Conservation (phyloP, 2,113 vertebrate genomes). For the Heliornis fulica region DNA sequence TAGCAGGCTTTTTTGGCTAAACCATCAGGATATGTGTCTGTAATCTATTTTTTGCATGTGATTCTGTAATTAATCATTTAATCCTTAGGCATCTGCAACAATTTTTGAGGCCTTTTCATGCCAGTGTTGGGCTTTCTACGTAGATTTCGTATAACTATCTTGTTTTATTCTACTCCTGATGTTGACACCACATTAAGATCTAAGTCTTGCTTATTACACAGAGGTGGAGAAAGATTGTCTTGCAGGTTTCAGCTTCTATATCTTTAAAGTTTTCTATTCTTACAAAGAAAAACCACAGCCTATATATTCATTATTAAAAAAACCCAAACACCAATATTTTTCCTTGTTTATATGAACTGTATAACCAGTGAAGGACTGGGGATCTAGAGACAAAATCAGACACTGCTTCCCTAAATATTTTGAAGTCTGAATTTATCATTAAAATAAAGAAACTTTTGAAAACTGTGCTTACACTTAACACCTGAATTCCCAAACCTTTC, state of each 20-base stretch:
- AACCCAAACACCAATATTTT: too few relatives aligned
- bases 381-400: not conserved
- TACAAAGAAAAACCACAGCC: not conserved
- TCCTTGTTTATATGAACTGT: not conserved
- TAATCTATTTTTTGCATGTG: not conserved
- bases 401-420: not conserved
- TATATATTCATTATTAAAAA: too few relatives aligned
- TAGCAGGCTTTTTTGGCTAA: not conserved
- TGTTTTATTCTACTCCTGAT: not conserved
- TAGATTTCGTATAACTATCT: not conserved
- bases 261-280: not conserved
- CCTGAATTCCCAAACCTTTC: not conserved
- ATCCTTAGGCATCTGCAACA: not conserved
- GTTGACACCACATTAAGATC: not conserved
- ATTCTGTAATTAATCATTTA: conserved; percentile 20
- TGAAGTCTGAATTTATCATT: not conserved
- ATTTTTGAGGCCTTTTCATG: not conserved
- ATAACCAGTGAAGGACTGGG: not conserved
- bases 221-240: not conserved
- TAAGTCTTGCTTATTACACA: not conserved
- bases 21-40: not conserved
- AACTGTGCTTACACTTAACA: not conserved
- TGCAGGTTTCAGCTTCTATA: not conserved
- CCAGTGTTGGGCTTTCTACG: not conserved
- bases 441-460: not conserved